Percentiles rank a stretch among this genome's conserved stretches.
phyloP scores from a whole-genome alignment of 2,797 vertebrate genomes.

The Xiphorhynchus erythropygius region DNA sequence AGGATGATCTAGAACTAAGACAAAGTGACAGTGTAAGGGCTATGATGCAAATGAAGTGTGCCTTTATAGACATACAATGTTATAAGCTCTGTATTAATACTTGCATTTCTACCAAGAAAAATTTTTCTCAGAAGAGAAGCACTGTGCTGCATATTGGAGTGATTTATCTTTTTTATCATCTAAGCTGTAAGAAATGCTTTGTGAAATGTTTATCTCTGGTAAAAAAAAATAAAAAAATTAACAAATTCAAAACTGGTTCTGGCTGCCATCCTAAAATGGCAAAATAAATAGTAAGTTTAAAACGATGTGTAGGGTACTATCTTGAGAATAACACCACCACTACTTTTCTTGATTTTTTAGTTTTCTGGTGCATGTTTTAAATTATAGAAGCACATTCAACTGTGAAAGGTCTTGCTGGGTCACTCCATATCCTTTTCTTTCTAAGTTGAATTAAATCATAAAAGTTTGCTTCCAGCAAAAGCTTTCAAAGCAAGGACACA shows the following conservation, averaged over 20 bases:
- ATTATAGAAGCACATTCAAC: neutral
- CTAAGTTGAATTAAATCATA: neutral
- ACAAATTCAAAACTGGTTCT: neutral
- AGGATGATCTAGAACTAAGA: neutral
- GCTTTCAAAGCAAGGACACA: neutral
- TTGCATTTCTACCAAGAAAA: neutral
- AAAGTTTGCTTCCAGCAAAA: conserved; percentile 7
- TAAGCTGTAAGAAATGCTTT: neutral
- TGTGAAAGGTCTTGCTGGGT: neutral
- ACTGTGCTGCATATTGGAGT: neutral
- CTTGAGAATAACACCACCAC: neutral
- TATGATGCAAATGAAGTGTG: neutral
- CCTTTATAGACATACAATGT: neutral
- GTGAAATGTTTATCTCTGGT: neutral
- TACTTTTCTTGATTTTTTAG: neutral
- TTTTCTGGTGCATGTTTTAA: neutral
- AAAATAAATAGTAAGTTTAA: neutral
- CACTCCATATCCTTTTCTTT: neutral
- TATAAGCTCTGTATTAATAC: neutral
- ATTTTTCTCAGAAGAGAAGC: neutral
- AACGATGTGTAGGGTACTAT: neutral
- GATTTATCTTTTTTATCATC: neutral
- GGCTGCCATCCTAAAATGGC: neutral
- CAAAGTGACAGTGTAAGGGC: neutral
- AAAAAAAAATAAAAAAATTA: neutral